Evolutionary conservation across 2,797 vertebrate genomes (phyloP).

Genomic region (Sebastes baramenuke): DNA sequence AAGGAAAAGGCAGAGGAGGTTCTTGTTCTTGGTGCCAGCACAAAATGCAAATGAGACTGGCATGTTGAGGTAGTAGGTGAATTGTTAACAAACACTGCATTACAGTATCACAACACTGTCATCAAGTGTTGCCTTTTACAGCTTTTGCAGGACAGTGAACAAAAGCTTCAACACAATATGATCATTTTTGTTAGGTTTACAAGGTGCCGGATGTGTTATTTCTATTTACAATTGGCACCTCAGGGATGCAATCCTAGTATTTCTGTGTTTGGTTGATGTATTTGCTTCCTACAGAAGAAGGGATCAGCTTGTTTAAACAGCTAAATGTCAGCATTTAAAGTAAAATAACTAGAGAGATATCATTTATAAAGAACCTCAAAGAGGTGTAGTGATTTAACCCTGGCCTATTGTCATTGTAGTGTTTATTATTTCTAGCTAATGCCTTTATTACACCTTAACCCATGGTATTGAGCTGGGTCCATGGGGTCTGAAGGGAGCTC

Average conservation of each 20-base stretch:
- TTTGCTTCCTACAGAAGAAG: too few relatives aligned
- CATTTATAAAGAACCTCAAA: too few relatives aligned
- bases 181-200: accelerated
- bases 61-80: background rate
- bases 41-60: conserved; percentile 40
- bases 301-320: too few relatives aligned
- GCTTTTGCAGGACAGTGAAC: background rate
- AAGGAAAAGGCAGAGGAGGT: conserved; percentile 41
- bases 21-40: conserved; percentile 41
- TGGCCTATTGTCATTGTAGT: too few relatives aligned
- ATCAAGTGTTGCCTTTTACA: background rate
- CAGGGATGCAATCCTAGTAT: too few relatives aligned
- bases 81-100: conserved; percentile 17
- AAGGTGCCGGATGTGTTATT: too few relatives aligned
- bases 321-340: too few relatives aligned
- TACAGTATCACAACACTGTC: background rate
- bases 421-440: background rate
- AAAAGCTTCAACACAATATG: background rate
- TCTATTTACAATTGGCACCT: too few relatives aligned
- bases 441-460: background rate
- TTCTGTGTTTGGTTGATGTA: too few relatives aligned
- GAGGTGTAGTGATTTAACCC: too few relatives aligned
- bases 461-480: conserved; percentile 7
- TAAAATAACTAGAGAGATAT: too few relatives aligned
- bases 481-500: conserved; percentile 25